These are phyloP conservation scores for Sorex araneus DNA, from an alignment of 2,113 vertebrate species.

Conservation along the genomic window DNA sequence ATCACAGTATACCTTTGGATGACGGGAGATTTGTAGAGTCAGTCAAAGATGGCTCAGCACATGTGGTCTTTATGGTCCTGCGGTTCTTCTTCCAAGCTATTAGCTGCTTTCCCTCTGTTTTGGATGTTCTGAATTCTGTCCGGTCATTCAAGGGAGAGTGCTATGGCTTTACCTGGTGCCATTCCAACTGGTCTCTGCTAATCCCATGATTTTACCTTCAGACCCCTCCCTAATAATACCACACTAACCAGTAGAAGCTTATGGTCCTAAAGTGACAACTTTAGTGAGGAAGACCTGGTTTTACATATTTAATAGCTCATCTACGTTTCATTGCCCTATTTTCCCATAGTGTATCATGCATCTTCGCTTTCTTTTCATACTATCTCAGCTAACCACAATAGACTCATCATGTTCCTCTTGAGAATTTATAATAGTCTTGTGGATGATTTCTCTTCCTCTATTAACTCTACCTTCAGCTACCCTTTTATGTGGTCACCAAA, in stretches of 20 bases:
- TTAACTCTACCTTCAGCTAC: background rate
- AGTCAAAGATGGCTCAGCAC: conserved; percentile 35
- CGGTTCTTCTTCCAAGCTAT: background rate
- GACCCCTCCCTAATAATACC: too few species aligned
- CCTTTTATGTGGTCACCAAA: background rate
- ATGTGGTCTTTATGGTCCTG: conserved; percentile 27
- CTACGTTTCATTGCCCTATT: background rate
- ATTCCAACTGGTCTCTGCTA: background rate
- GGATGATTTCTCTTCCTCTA: background rate
- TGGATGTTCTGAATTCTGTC: background rate
- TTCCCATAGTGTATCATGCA: background rate
- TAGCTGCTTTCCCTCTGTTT: background rate
- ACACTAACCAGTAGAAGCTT: background rate
- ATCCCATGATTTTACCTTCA: accelerated
- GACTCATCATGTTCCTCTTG: background rate
- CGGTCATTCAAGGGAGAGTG: background rate
- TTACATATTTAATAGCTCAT: background rate
- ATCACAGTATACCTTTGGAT: conserved; percentile 49
- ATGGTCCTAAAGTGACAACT: background rate
- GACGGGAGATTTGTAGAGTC: background rate
- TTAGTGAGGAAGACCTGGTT: background rate
- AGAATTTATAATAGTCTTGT: background rate
- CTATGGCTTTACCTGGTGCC: background rate
- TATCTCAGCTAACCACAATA: background rate
- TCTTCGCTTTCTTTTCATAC: background rate